These are phyloP conservation scores for Chaetoderma sp. DNA, from an alignment of 2,888 invertebrate species.

Conservation along the genomic window DNA sequence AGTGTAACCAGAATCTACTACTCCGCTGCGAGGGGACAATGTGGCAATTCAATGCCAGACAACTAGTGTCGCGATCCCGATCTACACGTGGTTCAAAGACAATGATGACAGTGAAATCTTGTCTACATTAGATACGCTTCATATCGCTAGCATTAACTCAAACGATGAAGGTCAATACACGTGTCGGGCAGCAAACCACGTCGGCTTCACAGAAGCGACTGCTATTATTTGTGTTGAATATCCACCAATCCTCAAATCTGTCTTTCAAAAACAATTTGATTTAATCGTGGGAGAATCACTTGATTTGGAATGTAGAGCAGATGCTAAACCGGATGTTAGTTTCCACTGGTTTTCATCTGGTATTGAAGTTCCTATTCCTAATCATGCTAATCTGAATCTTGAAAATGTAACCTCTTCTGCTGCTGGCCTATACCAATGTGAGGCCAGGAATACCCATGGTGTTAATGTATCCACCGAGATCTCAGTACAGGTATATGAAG, in stretches of 20 bases:
- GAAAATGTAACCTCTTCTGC: background rate
- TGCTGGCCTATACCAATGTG: background rate
- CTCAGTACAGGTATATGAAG: background rate
- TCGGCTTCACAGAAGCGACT: background rate
- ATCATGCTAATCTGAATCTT: background rate
- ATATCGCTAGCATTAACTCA: background rate
- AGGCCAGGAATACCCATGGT: background rate
- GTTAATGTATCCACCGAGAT: background rate
- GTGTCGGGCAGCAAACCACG: background rate
- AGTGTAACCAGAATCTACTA: background rate
- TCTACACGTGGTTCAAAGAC: slow-evolving; percentile 1
- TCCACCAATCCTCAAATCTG: background rate
- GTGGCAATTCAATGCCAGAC: background rate
- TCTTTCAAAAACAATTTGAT: background rate
- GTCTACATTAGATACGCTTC: background rate
- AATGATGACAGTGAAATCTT: background rate
- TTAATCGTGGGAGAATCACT: background rate
- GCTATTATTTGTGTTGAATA: background rate
- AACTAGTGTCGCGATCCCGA: background rate
- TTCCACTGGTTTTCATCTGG: background rate
- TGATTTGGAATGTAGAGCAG: background rate
- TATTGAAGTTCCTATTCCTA: background rate
- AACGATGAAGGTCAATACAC: background rate
- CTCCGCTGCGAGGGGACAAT: background rate
- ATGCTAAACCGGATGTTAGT: background rate